Evolutionary conservation across 2,888 invertebrate species (phyloP).

Genomic region (Malthinus flaveolus): DNA sequence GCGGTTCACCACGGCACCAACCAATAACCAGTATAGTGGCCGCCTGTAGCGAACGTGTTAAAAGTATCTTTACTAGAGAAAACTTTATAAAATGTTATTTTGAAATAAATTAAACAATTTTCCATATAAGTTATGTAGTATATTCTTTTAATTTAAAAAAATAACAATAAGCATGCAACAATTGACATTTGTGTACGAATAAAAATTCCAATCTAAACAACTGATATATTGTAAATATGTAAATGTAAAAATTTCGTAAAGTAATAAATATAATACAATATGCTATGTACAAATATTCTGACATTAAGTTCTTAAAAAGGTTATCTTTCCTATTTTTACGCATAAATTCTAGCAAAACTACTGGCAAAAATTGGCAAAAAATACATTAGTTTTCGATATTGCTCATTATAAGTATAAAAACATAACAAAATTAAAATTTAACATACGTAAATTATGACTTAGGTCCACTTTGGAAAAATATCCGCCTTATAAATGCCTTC

Average conservation of each 20-base stretch:
- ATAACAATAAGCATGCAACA: slow-evolving; percentile 42
- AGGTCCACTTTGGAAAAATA: slow-evolving; percentile 41
- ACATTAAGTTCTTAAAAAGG: slow-evolving; percentile 17
- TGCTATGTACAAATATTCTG: slow-evolving; percentile 32
- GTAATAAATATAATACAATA: slow-evolving; percentile 34
- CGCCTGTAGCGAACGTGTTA: too few species aligned
- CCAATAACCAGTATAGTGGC: too few species aligned
- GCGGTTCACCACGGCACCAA: too few species aligned
- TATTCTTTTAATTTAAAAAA: slow-evolving; percentile 37
- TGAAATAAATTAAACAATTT: slow-evolving; percentile 4
- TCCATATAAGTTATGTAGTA: slow-evolving; percentile 22
- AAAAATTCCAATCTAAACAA: slow-evolving; percentile 33
- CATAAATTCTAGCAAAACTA: slow-evolving; percentile 9
- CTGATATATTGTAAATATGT: slow-evolving; percentile 30
- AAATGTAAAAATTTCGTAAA: slow-evolving; percentile 35
- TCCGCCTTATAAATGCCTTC: slow-evolving; percentile 30
- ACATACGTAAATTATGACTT: slow-evolving; percentile 33
- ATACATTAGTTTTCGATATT: slow-evolving; percentile 18
- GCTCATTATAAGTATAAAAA: slow-evolving; percentile 26
- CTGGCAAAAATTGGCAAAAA: slow-evolving; percentile 10
- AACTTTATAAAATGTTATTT: not conserved
- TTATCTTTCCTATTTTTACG: slow-evolving; percentile 6
- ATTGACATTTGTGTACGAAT: slow-evolving; percentile 40
- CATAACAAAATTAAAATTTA: not conserved
- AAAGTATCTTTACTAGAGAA: not conserved